Conservation (phyloP, 1,140 invertebrate species). For the Phocides pigmalion region DNA sequence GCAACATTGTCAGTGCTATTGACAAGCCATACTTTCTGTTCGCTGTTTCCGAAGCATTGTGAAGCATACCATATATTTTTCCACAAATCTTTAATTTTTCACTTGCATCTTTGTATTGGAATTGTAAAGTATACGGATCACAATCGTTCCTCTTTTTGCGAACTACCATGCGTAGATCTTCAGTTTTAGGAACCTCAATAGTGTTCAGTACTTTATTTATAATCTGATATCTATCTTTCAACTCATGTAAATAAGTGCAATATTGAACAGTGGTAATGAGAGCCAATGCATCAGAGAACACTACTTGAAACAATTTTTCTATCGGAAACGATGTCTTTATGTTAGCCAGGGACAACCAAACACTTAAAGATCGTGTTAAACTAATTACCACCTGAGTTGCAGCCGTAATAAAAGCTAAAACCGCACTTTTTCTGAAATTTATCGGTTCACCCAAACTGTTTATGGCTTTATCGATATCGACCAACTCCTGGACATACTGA, state of each 20-base stretch:
- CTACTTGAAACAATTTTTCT: constrained; percentile 52
- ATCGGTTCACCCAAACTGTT: constrained; percentile 44
- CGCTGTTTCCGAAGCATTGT: constrained; percentile 38
- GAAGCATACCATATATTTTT: constrained; percentile 55
- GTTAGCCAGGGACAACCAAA: constrained; percentile 45
- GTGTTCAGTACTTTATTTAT: constrained; percentile 52
- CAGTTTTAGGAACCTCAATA: constrained; percentile 42
- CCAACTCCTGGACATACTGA: constrained; percentile 42
- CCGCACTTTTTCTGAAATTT: constrained; percentile 41
- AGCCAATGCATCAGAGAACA: constrained; percentile 47
- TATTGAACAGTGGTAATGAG: constrained; percentile 49
- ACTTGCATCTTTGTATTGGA: constrained; percentile 52
- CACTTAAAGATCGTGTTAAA: constrained; percentile 41
- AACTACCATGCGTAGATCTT: constrained; percentile 46
- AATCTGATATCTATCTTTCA: constrained; percentile 47
- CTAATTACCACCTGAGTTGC: constrained; percentile 41
- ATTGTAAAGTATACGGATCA: constrained; percentile 34
- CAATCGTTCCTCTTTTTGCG: constrained; percentile 35
- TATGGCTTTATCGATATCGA: constrained; percentile 52
- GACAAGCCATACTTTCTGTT: constrained; percentile 56
- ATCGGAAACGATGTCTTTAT: constrained; percentile 39
- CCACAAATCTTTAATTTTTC: constrained; percentile 58
- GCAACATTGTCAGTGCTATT: constrained; percentile 48
- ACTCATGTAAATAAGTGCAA: constrained; percentile 46
- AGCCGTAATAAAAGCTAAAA: constrained; percentile 34